phyloP scores from a whole-genome alignment of 2,797 vertebrate species.

The Melopsittacus undulatus region DNA sequence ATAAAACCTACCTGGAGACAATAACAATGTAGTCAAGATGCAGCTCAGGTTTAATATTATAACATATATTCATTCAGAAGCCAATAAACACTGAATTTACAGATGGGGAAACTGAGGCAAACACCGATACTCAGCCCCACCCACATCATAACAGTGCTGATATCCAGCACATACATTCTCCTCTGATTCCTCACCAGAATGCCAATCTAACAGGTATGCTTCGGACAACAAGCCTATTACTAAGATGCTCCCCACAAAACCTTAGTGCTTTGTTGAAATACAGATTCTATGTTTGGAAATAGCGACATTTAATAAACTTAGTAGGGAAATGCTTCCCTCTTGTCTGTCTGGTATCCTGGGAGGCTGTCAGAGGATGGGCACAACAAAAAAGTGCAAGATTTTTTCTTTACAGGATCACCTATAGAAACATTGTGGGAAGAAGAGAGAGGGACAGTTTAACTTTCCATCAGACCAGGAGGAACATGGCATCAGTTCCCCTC shows the following conservation, averaged over 20 bases:
- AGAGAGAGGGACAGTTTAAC: neutral
- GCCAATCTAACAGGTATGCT: neutral
- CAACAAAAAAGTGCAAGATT: neutral
- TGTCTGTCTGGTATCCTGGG: neutral
- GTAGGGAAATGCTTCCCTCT: neutral
- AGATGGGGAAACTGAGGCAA: neutral
- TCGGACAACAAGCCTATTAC: neutral
- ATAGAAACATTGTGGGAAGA: neutral
- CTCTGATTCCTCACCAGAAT: neutral
- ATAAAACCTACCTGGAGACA: neutral
- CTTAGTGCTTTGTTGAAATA: neutral
- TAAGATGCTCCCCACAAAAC: neutral
- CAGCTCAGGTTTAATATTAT: neutral
- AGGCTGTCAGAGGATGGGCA: accelerated
- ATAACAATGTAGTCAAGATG: neutral
- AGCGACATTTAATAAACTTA: neutral
- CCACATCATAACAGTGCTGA: neutral
- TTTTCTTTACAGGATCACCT: neutral
- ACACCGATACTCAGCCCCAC: neutral
- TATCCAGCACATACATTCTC: neutral
- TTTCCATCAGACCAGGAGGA: neutral
- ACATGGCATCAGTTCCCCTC: neutral
- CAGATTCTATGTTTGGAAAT: neutral
- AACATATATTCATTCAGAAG: neutral
- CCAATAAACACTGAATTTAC: neutral